A percentile compares a stretch with the other conserved stretches of the same genome.
Conservation (phyloP, 2,113 vertebrate species). For the Phyllostomus hastatus region DNA sequence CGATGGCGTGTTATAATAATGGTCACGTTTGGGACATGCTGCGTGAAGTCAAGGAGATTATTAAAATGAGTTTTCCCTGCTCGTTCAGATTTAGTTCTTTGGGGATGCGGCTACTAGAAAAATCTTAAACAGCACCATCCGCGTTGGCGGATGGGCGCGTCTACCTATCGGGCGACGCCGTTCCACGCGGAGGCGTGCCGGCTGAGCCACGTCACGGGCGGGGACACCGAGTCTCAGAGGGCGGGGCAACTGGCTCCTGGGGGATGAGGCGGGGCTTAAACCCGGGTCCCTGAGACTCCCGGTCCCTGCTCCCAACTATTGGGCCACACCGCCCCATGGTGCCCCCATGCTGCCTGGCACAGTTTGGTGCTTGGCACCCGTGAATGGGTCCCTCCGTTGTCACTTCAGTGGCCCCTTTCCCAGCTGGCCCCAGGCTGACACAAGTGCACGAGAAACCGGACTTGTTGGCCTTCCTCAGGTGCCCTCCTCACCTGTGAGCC, state of each 20-base stretch:
- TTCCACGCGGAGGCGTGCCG: background rate
- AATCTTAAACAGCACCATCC: background rate
- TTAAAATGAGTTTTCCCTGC: background rate
- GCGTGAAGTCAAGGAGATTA: background rate
- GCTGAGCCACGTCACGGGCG: background rate
- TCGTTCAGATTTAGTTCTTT: background rate
- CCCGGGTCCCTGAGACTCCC: background rate
- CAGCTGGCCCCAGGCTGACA: background rate
- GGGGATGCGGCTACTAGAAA: background rate
- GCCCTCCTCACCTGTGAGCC: too few species aligned
- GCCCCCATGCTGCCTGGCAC: background rate
- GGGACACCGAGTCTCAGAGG: background rate
- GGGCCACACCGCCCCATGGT: background rate
- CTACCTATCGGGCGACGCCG: background rate
- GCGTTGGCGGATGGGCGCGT: accelerated
- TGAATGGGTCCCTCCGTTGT: background rate
- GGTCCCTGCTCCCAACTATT: background rate
- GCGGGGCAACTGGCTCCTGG: background rate
- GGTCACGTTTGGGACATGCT: background rate
- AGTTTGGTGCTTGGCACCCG: background rate
- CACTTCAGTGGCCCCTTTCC: background rate
- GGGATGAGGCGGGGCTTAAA: background rate
- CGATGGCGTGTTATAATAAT: background rate
- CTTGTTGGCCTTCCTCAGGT: background rate
- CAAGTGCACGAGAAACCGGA: background rate